Evolutionary conservation across 2,113 vertebrate genomes (phyloP).

Genomic region (chimpanzee (Pan troglodytes)): NHGRI_mPanTro3-v2.1_pri NC_072408.2:9966001-9966500

Average conservation of each 20-base stretch:
- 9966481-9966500: not conserved
- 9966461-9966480: not conserved
- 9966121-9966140: not conserved
- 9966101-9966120: not conserved
- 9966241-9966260: not conserved
- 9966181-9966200: not conserved
- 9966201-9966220: not conserved
- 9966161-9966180: not conserved
- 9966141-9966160: not conserved
- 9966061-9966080: too few species aligned
- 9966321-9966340: not conserved
- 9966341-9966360: not conserved
- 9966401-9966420: not conserved
- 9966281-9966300: not conserved
- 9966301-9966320: not conserved
- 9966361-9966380: not conserved
- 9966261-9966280: not conserved
- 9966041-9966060: not conserved
- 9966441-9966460: not conserved
- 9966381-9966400: not conserved
- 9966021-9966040: not conserved
- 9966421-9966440: not conserved
- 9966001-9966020: not conserved
- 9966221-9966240: too few species aligned
- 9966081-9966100: constrained; percentile 70